Evolutionary conservation across 2,888 invertebrate genomes (phyloP).

Genomic region (Venusia cambrica): DNA sequence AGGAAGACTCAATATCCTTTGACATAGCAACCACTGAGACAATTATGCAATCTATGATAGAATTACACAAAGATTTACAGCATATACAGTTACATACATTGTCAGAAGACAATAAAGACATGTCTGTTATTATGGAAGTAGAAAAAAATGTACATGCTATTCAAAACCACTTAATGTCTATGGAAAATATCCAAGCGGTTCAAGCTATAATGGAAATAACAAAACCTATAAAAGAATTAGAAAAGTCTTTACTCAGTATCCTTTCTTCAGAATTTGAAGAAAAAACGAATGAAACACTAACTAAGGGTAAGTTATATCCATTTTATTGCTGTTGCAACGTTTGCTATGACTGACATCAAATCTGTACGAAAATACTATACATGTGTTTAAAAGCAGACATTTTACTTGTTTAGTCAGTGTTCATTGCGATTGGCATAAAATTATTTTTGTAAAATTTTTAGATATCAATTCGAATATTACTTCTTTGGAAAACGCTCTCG

Average conservation of each 20-base stretch:
- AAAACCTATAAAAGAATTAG: constrained; percentile 51
- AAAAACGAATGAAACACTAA: constrained; percentile 33
- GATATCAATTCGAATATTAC: constrained; percentile 54
- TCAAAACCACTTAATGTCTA: constrained; percentile 52
- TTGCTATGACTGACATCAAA: too few species aligned
- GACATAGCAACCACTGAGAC: constrained; percentile 58
- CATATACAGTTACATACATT: constrained; percentile 43
- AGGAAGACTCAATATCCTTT: constrained; percentile 51
- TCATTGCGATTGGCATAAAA: too few species aligned
- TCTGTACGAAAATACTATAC: too few species aligned
- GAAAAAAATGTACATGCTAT: constrained; percentile 58
- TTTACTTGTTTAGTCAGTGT: not conserved
- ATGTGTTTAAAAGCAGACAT: too few species aligned
- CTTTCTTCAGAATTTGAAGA: constrained; percentile 36
- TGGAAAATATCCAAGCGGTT: constrained; percentile 43
- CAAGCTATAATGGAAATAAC: constrained; percentile 43
- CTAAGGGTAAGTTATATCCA: constrained; percentile 46
- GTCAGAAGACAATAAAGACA: constrained; percentile 43
- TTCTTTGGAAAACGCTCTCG: constrained; percentile 45
- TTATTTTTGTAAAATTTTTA: constrained; percentile 47
- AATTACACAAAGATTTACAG: constrained; percentile 57
- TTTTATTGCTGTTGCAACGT: constrained; percentile 4
- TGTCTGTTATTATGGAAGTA: constrained; percentile 52
- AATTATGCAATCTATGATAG: constrained; percentile 54
- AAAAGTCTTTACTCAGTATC: constrained; percentile 46